Conservation (phyloP, 1,140 invertebrate species). For the Leptoteleia sp. region DNA sequence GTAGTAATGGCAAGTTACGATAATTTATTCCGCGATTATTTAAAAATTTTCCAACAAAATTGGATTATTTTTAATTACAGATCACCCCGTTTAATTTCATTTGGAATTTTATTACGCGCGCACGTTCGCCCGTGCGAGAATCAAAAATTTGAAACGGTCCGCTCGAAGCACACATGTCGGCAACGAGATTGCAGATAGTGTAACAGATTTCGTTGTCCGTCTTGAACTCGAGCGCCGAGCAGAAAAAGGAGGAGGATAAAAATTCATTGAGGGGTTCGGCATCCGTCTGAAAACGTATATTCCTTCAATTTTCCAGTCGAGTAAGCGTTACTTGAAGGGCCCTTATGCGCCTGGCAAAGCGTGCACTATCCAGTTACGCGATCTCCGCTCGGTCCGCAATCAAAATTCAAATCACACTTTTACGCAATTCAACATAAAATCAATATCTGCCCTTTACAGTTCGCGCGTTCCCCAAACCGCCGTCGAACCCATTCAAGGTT, state of each 20-base stretch:
- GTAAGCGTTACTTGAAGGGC: slow-evolving; percentile 77
- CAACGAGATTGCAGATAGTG: neutral
- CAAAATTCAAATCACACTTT: slow-evolving; percentile 83
- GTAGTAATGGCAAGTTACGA: too few species aligned
- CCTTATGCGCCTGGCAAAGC: slow-evolving; percentile 80
- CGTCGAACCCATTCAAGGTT: slow-evolving; percentile 72
- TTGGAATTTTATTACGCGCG: too few species aligned
- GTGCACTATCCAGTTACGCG: slow-evolving; percentile 82
- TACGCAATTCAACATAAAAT: slow-evolving; percentile 80
- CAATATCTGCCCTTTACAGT: slow-evolving; percentile 77
- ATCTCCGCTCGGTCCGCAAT: slow-evolving; percentile 79
- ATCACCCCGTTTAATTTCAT: too few species aligned
- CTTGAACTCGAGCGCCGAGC: slow-evolving; percentile 10
- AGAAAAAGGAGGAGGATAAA: slow-evolving; percentile 15
- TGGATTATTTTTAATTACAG: too few species aligned
- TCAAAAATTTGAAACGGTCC: too few species aligned
- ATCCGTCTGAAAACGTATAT: slow-evolving; percentile 56
- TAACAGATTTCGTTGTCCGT: slow-evolving; percentile 20
- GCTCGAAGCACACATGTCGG: too few species aligned
- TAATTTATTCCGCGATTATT: too few species aligned
- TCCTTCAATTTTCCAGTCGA: slow-evolving; percentile 79
- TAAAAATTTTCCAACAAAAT: too few species aligned
- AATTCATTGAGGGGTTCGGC: slow-evolving; percentile 33
- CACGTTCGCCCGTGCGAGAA: too few species aligned
- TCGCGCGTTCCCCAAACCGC: slow-evolving; percentile 23